Conservation (phyloP, 2,113 vertebrate genomes). For the Piaya cayana region DNA sequence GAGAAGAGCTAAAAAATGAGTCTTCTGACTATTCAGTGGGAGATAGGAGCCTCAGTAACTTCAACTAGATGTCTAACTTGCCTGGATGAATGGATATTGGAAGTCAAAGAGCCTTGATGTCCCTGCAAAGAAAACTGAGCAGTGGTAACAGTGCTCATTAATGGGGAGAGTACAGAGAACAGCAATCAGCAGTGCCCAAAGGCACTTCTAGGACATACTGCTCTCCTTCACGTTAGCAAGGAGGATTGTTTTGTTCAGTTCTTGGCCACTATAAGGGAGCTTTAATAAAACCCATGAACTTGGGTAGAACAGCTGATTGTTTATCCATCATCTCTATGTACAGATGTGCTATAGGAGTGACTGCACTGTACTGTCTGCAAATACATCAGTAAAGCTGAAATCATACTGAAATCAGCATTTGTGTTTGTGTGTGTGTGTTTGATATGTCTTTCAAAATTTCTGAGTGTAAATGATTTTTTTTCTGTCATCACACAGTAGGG, state of each 20-base stretch:
- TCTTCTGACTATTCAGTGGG: not conserved
- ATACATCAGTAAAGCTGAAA: not conserved
- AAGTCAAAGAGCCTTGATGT: not conserved
- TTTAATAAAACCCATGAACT: not conserved
- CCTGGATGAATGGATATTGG: not conserved
- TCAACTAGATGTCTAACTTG: not conserved
- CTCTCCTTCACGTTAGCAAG: not conserved
- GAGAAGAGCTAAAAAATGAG: not conserved
- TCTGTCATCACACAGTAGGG: not conserved
- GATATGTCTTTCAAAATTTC: not conserved
- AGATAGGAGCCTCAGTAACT: not conserved
- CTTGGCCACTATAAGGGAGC: not conserved
- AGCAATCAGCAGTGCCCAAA: not conserved
- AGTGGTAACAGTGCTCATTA: not conserved
- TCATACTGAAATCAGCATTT: not conserved
- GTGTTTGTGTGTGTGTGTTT: fast-evolving
- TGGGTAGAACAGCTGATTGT: not conserved
- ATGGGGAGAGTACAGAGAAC: not conserved
- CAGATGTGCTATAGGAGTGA: not conserved
- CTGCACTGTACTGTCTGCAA: not conserved
- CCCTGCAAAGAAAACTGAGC: not conserved
- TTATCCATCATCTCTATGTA: not conserved
- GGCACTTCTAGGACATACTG: not conserved
- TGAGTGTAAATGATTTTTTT: not conserved
- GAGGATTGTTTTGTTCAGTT: not conserved